phyloP scores from a whole-genome alignment of 2,797 vertebrate species.

The Bryconaethiops microstoma region DNA sequence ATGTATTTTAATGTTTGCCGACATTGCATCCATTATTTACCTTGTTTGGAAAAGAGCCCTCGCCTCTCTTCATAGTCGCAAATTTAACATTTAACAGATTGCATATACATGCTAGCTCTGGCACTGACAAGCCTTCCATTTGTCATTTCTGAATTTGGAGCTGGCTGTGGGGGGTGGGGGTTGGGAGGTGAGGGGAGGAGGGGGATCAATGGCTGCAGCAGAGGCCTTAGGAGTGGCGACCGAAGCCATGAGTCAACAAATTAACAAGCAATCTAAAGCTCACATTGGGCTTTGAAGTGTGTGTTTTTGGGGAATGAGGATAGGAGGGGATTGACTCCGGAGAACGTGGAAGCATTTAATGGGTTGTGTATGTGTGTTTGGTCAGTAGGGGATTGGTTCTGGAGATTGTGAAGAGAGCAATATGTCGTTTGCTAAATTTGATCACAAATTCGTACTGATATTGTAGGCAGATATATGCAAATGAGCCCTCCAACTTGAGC shows the following conservation, averaged over 20 bases:
- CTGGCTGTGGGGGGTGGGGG: constrained; percentile 12
- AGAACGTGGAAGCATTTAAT: too few species aligned
- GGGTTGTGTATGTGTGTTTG: too few species aligned
- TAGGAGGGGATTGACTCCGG: too few species aligned
- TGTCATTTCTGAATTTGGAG: constrained; percentile 30
- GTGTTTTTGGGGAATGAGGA: constrained; percentile 3
- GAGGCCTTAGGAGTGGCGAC: not conserved
- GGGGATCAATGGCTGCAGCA: constrained; percentile 25
- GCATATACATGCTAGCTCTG: not conserved
- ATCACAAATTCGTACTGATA: too few species aligned
- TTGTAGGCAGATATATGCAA: too few species aligned
- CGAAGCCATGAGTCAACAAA: constrained; percentile 65
- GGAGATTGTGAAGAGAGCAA: too few species aligned
- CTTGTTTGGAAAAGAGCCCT: constrained; percentile 28
- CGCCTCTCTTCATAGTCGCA: not conserved
- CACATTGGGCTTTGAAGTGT: constrained; percentile 64
- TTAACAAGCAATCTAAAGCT: constrained; percentile 74
- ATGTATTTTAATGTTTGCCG: constrained; percentile 47
- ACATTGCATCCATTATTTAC: constrained; percentile 48
- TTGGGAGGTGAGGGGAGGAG: too few species aligned
- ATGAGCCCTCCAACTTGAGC: too few species aligned
- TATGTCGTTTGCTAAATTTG: too few species aligned
- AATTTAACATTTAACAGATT: constrained; percentile 27
- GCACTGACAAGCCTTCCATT: constrained; percentile 24
- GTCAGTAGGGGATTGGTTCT: too few species aligned